These are phyloP conservation scores for Drosophila mimetica DNA, from an alignment of 2,888 invertebrate species.

Conservation along the genomic window DNA sequence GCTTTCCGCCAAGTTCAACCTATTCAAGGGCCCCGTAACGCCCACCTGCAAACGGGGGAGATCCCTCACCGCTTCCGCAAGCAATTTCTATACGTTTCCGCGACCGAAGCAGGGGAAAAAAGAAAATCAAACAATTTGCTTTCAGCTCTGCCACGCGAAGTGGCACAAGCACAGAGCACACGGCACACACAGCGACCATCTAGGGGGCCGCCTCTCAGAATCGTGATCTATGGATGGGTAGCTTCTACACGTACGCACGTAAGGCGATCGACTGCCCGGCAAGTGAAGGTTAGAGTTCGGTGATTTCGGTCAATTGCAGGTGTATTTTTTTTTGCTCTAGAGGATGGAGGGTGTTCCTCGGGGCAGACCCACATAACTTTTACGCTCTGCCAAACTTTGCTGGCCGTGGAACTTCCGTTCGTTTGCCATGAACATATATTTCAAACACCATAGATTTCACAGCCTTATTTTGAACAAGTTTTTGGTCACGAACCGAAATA, in stretches of 20 bases:
- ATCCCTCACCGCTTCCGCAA: conserved; percentile 57
- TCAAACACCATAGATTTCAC: conserved; percentile 45
- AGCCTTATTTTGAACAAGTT: conserved; percentile 29
- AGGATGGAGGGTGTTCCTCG: not conserved
- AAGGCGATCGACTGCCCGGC: conserved; percentile 11
- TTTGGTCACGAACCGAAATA: conserved; percentile 26
- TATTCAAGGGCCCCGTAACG: conserved; percentile 26
- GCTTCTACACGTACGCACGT: conserved; percentile 15
- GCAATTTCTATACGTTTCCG: conserved; percentile 61
- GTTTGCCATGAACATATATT: conserved; percentile 20
- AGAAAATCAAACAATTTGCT: conserved; percentile 61
- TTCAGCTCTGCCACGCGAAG: conserved; percentile 55
- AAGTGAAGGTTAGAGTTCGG: conserved; percentile 75
- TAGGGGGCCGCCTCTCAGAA: conserved; percentile 33
- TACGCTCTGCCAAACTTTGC: conserved; percentile 52
- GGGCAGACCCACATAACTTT: conserved; percentile 25
- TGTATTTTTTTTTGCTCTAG: conserved; percentile 7
- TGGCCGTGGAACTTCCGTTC: conserved; percentile 58
- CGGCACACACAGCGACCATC: conserved; percentile 8
- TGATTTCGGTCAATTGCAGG: conserved; percentile 52
- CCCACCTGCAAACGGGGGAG: conserved; percentile 37
- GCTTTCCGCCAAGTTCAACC: conserved; percentile 4
- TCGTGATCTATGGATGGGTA: conserved; percentile 54
- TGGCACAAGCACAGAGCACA: conserved; percentile 37
- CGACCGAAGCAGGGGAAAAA: conserved; percentile 35